These are phyloP conservation scores for Batillaria attramentaria DNA, from an alignment of 1,140 invertebrate genomes.

Conservation along the genomic window DNA sequence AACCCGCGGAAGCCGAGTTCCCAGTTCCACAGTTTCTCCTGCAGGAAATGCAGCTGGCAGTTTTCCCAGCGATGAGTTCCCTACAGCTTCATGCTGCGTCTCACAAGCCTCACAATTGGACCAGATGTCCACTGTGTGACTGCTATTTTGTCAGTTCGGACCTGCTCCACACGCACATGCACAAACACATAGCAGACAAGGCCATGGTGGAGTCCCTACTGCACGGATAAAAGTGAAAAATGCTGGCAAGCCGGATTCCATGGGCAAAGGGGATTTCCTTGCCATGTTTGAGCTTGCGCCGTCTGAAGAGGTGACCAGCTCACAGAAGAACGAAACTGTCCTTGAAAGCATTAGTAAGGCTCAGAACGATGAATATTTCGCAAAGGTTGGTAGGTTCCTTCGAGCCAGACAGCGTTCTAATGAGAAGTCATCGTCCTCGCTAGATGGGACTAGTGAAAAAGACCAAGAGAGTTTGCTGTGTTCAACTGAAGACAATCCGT, in stretches of 20 bases:
- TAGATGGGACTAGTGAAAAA: no score
- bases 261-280: constrained; percentile 82
- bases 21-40: constrained; percentile 81
- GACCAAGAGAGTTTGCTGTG: no score
- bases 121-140: constrained; percentile 65
- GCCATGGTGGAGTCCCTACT: constrained; percentile 53
- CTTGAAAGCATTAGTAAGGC: constrained; percentile 48
- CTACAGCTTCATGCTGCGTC: constrained; percentile 75
- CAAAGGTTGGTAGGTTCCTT: constrained; percentile 41
- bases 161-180: constrained; percentile 65
- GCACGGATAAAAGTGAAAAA: constrained; percentile 32
- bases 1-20: constrained; percentile 77
- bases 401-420: no score
- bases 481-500: background rate
- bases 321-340: constrained; percentile 31
- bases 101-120: constrained; percentile 58
- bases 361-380: constrained; percentile 59
- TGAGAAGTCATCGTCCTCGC: background rate
- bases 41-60: constrained; percentile 79
- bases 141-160: constrained; percentile 64
- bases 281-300: constrained; percentile 80
- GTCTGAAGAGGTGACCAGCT: constrained; percentile 34
- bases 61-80: constrained; percentile 83
- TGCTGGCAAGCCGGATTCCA: constrained; percentile 38
- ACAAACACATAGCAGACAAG: constrained; percentile 64